Evolutionary conservation across 1,140 invertebrate genomes (phyloP).

Genomic region (Dendrolimus punctatus): DNA sequence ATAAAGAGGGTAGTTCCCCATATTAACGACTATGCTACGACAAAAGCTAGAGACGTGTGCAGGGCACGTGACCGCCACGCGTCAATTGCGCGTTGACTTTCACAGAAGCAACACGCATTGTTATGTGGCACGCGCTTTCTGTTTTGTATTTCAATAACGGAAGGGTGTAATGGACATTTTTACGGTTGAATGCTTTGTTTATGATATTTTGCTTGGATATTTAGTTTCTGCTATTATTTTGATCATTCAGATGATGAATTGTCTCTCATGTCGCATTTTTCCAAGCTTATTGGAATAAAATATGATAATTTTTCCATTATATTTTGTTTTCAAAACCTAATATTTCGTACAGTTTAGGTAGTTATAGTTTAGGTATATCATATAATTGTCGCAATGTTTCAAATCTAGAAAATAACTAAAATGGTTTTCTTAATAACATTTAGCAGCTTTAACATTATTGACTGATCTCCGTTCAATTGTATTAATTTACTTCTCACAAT

Average conservation of each 20-base stretch:
- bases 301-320: too few species aligned
- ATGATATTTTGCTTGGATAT: background rate
- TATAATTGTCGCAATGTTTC: too few species aligned
- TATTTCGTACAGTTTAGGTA: too few species aligned
- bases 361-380: too few species aligned
- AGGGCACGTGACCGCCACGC: conserved; percentile 37
- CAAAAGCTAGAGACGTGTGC: conserved; percentile 53
- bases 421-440: too few species aligned
- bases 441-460: too few species aligned
- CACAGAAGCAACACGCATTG: conserved; percentile 30
- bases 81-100: conserved; percentile 38
- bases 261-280: background rate
- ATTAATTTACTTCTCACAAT: too few species aligned
- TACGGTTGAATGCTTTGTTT: conserved; percentile 21
- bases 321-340: too few species aligned
- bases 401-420: too few species aligned
- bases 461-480: too few species aligned
- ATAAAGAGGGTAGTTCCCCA: background rate
- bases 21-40: conserved; percentile 36
- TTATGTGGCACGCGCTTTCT: conserved; percentile 14
- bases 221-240: background rate
- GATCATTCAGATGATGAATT: background rate
- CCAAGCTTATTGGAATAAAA: too few species aligned
- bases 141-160: conserved; percentile 17
- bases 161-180: conserved; percentile 26